Base-by-base conservation (phyloP, 2,797 vertebrate species). In the Alcedo atthis region DNA sequence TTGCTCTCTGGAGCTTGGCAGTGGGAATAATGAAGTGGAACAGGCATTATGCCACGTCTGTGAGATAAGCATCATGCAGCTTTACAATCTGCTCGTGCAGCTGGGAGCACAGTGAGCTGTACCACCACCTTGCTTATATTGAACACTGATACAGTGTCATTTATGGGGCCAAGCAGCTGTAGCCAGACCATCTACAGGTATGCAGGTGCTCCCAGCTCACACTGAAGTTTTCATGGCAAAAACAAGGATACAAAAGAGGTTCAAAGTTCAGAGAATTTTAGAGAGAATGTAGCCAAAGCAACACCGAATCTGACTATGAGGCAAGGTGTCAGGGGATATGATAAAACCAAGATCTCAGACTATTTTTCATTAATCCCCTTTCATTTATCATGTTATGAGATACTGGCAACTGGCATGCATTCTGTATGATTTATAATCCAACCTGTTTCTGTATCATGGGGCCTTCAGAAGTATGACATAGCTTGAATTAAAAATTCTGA, bases 61-160 rank as follows among this genome's bases (percentile, higher is more conserved):
- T 19, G 49, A 74, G 62, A 68, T 1, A 4, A 61, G n/a, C 30
- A 57, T 35, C 20, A 12, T 26, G 13, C 63, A 64, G 33, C 61
- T 48, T n/a, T 28, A 76, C 32, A 68, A 37, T 5, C 28, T 1
- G 51, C 17, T 42, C 17, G 1, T 12, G 51, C 67, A 84, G 67
- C 46, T 8, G 2, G 62, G 5, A 30, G 33, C 62, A 70, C 0
- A 0, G 66, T 4, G 16, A 10, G 12, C 49, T 1, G 5, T 32
- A 59, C 17, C 40, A 53, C 14, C 54, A n/a, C 6, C 48, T 15
- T 20, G 15, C 48, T 46, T 3, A 26, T 3, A 2, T 1, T 64
- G 37, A 43, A 6, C 15, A 12, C 14, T n/a, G 33, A 25, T 59
- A 68, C 2, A 10, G 26, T 24, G 46, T 53, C 3, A 1, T 19